Evolutionary conservation across 1,140 invertebrate species (phyloP), one percentile per base, ranked within the genome.

Genomic region (Hyposmocoma kahamanoa): DNA sequence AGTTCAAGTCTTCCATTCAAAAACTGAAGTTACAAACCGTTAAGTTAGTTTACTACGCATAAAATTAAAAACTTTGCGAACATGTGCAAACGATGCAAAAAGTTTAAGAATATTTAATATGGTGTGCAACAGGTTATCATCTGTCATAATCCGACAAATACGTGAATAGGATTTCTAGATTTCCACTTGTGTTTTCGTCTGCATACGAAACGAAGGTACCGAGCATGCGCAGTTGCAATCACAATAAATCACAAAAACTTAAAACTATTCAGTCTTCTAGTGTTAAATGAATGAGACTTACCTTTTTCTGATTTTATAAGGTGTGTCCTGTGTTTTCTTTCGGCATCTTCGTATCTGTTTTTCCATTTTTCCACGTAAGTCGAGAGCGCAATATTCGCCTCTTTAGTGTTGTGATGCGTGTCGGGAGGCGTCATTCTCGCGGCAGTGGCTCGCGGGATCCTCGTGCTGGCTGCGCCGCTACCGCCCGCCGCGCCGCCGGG

Each of bases 231-330:
- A 63, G 53, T 62, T 43, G 15, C 17, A 46, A 53, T n/a, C n/a
- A n/a, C n/a, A n/a, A n/a, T n/a, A 47, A 65, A 67, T 42, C 32
- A 22, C 60, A 67, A 65, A 64, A 50, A 67, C 59, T 66, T 62
- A 8, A 36, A 15, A 36, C 15, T 36, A 36, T 13, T 36, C 32
- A 6, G 15, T 36, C 18, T 17, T 26, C 24, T 26, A 26, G 5
- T 36, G 32, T 36, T 36, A 17, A 6, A 8, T 41, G 38, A 21
- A 10, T 8, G 38, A 21, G 3, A 87, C 87, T 88, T 74, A 92
- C 92, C 88, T 88, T 90, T 90, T 85, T 92, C 91, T 47, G 87
- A 89, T 72, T 91, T 90, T 52, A 90, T 87, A 24, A 92, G 77
- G 53, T 91, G 67, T 22, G 87, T 63, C 79, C 92, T 93, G 67